Base-by-base conservation (phyloP, 2,888 invertebrate species). In the Odontocolon sp. region DNA sequence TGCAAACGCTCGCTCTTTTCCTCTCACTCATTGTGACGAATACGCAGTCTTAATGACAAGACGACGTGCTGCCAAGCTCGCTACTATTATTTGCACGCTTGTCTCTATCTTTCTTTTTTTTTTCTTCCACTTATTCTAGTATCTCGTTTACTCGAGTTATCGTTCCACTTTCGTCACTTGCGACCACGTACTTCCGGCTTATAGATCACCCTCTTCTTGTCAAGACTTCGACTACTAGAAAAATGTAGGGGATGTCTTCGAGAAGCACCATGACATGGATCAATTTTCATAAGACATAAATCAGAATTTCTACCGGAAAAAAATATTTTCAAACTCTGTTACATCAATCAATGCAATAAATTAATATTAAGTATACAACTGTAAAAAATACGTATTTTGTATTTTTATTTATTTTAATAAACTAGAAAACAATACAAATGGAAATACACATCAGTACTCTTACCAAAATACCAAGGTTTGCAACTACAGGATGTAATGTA, bases 11-110 rank as follows among this genome's bases (percentile, higher is more conserved):
- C 63, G 61, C 50, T 45, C 14, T 14, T n/a, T n/a, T n/a, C n/a
- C n/a, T n/a, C n/a, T n/a, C n/a, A n/a, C 23, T 38, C 57, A 36
- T 28, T 45, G 70, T 78, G 83, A 77, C 81, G 79, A 81, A 85
- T 84, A 82, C 74, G 66, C 54, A 18, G 26, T 18, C 76, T 80
- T 82, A 85, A 85, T 83, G 82, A 82, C 80, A 68, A 75, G 70
- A 75, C 63, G 38, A 61, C 61, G 42, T 2, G 42, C 36, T 42
- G 28, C 40, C 63, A 50, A 57, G 36, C 42, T 21, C 26, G 18
- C 11, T 28, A 59, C 59, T 52, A 66, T 77, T 73, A 66, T 59
- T 54, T 38, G 16, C 56, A 56, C 21, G 31, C 36, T 59, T 16
- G 9, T 40, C 18, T 36, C 54, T 23, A 8, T 14, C 23, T 14